Base-by-base conservation (phyloP, 2,797 vertebrate genomes). In the Sebastes cheni region DNA sequence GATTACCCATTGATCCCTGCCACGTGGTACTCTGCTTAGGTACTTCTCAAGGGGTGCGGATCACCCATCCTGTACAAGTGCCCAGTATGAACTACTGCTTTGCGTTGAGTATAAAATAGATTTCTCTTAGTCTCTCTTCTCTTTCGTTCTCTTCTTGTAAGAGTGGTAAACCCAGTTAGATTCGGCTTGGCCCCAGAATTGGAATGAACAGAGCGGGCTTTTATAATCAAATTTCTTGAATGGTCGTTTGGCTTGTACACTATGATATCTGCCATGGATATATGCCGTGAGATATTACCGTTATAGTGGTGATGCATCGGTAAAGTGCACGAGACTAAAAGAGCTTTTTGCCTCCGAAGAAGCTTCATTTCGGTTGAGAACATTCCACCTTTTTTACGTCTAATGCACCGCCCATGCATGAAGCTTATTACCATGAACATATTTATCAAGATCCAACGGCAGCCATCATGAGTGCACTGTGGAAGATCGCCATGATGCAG, bases 111-210 rank as follows among this genome's bases (percentile, higher is more conserved):
- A 82, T 76, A 80, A 79, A 86, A 86, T 34, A 62, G 36, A 55
- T 71, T 56, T 32, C 25, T 59, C 52, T 67, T 12, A 79, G 86
- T 88, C 80, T 89, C 67, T 81, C 52, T 67, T 75, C 74, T 66
- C 39, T 71, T 20, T 60, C 56, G 23, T 84, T 71, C 65, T 75
- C 72, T 81, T 84, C 80, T 59, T 27, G 70, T 62, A 50, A 73
- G 85, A 90, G 90, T 82, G 84, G 88, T 85, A 72, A 90, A 89
- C 86, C 90, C 82, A 77, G 74, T 72, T 58, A 66, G 83, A 75
- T 78, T 76, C 78, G 85, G 91, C 80, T 88, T 88, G 89, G 90
- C 89, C 93, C 85, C 88, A 80, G 80, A 84, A 88, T 50, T 81
- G 85, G 89, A 93, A 88, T 85, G 85, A 88, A 86, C 86, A 81